Evolutionary conservation across 1,140 invertebrate genomes (phyloP), one percentile per base, ranked within the genome.

Genomic region (Philopotamus ludificatus): DNA sequence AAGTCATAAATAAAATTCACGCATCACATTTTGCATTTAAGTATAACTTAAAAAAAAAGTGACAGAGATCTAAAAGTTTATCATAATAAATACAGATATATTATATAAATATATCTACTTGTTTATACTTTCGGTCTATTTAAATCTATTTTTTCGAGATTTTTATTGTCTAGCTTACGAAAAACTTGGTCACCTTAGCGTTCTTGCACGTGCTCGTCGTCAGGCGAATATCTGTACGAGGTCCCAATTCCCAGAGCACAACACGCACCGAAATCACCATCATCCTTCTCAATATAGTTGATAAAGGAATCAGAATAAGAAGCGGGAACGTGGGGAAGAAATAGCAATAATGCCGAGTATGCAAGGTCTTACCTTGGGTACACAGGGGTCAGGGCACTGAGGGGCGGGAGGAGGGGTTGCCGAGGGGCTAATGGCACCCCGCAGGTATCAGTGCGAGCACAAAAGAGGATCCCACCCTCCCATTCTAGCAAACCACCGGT

Each of bases 241-340:
- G 34, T 57, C 53, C 53, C 25, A 57, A 57, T 25, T 57, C 53
- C 53, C 53, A 28, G 53, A 39, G 53, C 53, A 28, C 34, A 15
- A 26, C n/a, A n/a, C 25, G 53, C 20, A 18, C 45, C 50, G 28
- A 51, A 55, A 64, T 64, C 62, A 55, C 62, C 62, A 26, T 39
- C 62, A 64, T 64, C 28, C 62, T 64, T 64, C 62, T 64, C 62
- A 64, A 64, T 64, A 64, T 64, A 64, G 49, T 55, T 53, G 60
- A 53, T 63, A 63, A 63, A 63, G 60, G 60, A 63, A 63, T 63
- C 60, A 39, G 60, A 34, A 51, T 16, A 26, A 53, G 47, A 26
- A 53, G 53, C 51, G 60, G 53, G 53, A 63, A 50, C 60, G 41
- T 25, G 60, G 26, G 7, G 59, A 21, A 34, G 28, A 34, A 34